Evolutionary conservation across 2,888 invertebrate species (phyloP).

Genomic region (Orgyia antiqua): DNA sequence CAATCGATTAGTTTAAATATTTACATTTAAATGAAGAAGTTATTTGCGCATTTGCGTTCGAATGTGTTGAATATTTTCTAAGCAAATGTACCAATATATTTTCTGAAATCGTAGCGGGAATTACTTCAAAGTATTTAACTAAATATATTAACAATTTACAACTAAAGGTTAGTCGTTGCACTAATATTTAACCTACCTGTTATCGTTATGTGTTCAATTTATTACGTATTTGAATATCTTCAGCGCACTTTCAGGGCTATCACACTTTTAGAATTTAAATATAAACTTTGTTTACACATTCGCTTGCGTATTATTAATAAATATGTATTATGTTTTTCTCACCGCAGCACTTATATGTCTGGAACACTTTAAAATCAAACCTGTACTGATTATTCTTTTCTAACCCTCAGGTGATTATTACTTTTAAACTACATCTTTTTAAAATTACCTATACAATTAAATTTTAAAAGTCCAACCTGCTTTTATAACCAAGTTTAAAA

Average conservation of each 20-base stretch:
- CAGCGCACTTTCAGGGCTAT: conserved; percentile 16
- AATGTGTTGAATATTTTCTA: conserved; percentile 1
- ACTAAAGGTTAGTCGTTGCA: conserved; percentile 6
- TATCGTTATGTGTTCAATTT: conserved; percentile 9
- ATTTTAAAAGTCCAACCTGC: conserved; percentile 34
- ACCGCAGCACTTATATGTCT: conserved; percentile 7
- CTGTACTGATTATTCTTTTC: conserved; percentile 48
- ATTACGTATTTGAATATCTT: conserved; percentile 13
- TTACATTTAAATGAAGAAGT: conserved; percentile 3
- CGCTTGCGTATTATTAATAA: conserved; percentile 6
- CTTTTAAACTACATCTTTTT: conserved; percentile 52
- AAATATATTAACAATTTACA: conserved; percentile 2
- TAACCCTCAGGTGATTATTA: conserved; percentile 58
- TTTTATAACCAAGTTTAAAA: conserved; percentile 9
- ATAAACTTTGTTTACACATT: conserved; percentile 6
- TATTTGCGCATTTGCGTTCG: not conserved
- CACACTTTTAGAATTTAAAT: conserved; percentile 5
- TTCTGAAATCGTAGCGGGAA: too few species aligned
- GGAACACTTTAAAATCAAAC: conserved; percentile 38
- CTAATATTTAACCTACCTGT: conserved; percentile 14
- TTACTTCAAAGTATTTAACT: conserved; percentile 2
- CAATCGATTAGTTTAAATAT: conserved; percentile 2
- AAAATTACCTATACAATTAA: conserved; percentile 60
- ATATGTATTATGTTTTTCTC: conserved; percentile 9
- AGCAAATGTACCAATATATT: conserved; percentile 3